phyloP scores from a whole-genome alignment of 2,797 vertebrate genomes.

The Eulemur mongoz region DNA sequence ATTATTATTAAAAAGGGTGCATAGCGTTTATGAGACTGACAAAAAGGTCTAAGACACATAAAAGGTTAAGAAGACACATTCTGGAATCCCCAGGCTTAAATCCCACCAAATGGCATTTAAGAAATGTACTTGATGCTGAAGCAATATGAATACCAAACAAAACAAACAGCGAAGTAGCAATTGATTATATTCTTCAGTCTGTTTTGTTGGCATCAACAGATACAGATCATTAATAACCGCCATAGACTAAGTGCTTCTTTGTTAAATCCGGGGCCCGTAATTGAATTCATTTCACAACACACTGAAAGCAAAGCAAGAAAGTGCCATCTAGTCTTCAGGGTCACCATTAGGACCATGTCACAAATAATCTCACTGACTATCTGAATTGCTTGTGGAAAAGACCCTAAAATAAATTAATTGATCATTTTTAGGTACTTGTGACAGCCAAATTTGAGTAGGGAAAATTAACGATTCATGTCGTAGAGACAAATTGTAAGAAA shows the following conservation, averaged over 20 bases:
- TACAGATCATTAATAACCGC: neutral
- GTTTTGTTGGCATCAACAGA: neutral
- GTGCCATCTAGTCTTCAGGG: neutral
- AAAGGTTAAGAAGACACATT: neutral
- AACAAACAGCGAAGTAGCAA: neutral
- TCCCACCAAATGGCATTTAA: neutral
- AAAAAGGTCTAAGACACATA: neutral
- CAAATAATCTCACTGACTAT: neutral
- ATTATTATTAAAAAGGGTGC: neutral
- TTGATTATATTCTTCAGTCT: neutral
- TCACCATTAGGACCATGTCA: neutral
- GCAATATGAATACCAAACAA: neutral
- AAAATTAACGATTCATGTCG: constrained; percentile 28
- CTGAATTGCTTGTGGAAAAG: constrained; percentile 17
- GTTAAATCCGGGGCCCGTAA: neutral
- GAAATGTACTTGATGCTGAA: neutral
- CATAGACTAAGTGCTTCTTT: neutral
- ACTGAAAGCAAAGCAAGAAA: neutral
- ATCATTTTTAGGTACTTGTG: constrained; percentile 24
- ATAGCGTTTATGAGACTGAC: neutral
- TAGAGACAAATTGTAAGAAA: constrained; percentile 37
- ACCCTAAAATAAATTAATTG: constrained; percentile 11
- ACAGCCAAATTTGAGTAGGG: neutral
- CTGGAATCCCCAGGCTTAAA: neutral
- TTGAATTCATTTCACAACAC: neutral